Percentiles rank a stretch among this genome's conserved stretches.
Conservation (phyloP, 2,888 invertebrate genomes). For the Melolontha melolontha region DNA sequence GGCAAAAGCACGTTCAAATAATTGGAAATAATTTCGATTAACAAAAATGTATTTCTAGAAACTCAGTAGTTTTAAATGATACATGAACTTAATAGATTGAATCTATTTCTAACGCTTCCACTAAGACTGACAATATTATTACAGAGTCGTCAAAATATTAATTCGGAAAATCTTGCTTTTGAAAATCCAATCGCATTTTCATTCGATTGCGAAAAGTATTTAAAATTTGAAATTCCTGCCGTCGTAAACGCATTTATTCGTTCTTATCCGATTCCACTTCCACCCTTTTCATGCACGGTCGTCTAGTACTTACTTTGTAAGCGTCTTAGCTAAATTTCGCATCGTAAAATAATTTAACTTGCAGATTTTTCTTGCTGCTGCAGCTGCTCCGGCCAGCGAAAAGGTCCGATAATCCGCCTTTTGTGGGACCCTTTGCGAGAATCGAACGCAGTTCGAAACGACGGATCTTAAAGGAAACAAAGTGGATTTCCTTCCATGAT, state of each 20-base stretch:
- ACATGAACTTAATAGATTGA: no score
- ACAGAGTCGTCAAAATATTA: no score
- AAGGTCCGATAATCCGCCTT: slow-evolving; percentile 40
- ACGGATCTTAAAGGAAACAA: slow-evolving; percentile 26
- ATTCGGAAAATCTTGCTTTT: no score
- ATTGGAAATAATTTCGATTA: no score
- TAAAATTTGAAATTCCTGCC: slow-evolving; percentile 3
- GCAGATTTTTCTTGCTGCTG: slow-evolving; percentile 23
- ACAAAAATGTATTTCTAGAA: no score
- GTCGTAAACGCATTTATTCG: neutral
- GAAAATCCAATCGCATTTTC: neutral
- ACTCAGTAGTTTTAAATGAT: no score
- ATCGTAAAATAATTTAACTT: slow-evolving; percentile 32
- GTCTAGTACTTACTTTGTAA: slow-evolving; percentile 13
- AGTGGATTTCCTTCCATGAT: slow-evolving; percentile 28
- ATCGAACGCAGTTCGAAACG: slow-evolving; percentile 19
- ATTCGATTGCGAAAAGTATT: slow-evolving; percentile 7
- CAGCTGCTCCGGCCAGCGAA: slow-evolving; percentile 14
- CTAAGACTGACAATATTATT: no score
- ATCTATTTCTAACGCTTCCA: no score
- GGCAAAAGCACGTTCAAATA: no score
- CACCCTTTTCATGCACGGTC: no score
- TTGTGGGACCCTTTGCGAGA: slow-evolving; percentile 24
- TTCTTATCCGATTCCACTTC: no score
- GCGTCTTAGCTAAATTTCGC: slow-evolving; percentile 32